Percentiles rank a stretch among this genome's conserved stretches.
These are phyloP conservation scores for Sakesphorus luctuosus DNA, from an alignment of 2,113 vertebrate species.

Conservation along the genomic window DNA sequence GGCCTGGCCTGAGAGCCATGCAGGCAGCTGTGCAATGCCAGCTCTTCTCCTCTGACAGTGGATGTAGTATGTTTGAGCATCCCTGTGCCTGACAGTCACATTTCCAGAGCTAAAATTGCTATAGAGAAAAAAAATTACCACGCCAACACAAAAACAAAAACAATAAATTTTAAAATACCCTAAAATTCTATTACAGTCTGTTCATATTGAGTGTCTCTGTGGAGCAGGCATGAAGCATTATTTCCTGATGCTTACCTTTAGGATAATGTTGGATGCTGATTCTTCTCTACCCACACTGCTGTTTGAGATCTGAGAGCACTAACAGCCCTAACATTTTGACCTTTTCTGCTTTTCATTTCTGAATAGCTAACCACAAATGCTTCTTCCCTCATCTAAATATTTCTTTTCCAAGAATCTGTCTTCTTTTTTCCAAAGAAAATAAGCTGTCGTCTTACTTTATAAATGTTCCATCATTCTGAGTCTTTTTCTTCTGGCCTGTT, in stretches of 20 bases:
- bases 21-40: not conserved
- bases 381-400: not conserved
- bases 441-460: not conserved
- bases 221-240: not conserved
- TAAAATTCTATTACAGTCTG: not conserved
- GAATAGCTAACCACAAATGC: not conserved
- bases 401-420: conserved; percentile 24
- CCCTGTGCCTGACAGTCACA: not conserved
- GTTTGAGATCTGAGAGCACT: not conserved
- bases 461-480: not conserved
- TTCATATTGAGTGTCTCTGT: not conserved
- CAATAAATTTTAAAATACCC: not conserved
- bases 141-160: not conserved
- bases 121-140: not conserved
- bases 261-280: not conserved
- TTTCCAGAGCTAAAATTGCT: not conserved
- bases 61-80: not conserved
- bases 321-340: not conserved
- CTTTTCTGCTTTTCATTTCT: conserved; percentile 8
- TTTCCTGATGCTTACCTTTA: not conserved
- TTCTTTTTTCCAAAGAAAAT: conserved; percentile 20
- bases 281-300: not conserved
- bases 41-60: not conserved
- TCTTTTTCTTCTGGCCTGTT: not conserved
- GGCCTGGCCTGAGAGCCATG: accelerated